Evolutionary conservation across 2,888 invertebrate species (phyloP), one percentile per base, ranked within the genome.

Genomic region (Platycnemis pennipes): DNA sequence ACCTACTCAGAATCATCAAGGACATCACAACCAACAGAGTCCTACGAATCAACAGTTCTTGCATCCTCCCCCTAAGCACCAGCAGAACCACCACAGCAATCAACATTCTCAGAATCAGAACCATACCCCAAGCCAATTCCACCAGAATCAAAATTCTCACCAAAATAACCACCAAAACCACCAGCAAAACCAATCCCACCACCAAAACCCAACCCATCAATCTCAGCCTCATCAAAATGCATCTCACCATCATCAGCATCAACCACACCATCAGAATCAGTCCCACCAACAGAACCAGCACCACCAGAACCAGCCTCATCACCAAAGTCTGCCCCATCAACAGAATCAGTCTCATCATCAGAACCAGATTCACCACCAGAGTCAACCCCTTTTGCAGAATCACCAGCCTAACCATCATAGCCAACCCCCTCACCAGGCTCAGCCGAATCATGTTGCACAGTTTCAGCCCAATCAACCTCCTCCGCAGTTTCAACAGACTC

Each of bases 381-480:
- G 8, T 3, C 77, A 37, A 37, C 77, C 77, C 37, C 77, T 77
- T 26, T 13, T 77, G 37, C 53, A 49, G 53, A 89, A 89, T n/a
- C 44, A 44, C 45, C 87, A 87, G 26, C 46, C 87, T 16, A 56
- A 91, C 91, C 91, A 56, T 91, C 89, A 89, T 7, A 56, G 53
- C 53, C 89, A 89, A 53, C 89, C 89, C 22, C 89, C 49, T 42
- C 89, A 89, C n/a, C 89, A 89, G 37, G 56, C 22, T 42, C 89
- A 89, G 22, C 87, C 22, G 45, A 87, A 87, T 46, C 87, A 87
- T 42, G 53, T 56, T 19, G 56, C 42, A 63, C 91, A 91, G 56
- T 91, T 91, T 45, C 91, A 91, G n/a, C 91, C 91, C 5, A 42
- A 44, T 63, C 91, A 91, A n/a, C 91, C 91, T n/a, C 91, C 91